Percentiles rank a stretch among this genome's conserved stretches.
Evolutionary conservation across 2,888 invertebrate species (phyloP).

Genomic region (Tetragonula carbonaria): DNA sequence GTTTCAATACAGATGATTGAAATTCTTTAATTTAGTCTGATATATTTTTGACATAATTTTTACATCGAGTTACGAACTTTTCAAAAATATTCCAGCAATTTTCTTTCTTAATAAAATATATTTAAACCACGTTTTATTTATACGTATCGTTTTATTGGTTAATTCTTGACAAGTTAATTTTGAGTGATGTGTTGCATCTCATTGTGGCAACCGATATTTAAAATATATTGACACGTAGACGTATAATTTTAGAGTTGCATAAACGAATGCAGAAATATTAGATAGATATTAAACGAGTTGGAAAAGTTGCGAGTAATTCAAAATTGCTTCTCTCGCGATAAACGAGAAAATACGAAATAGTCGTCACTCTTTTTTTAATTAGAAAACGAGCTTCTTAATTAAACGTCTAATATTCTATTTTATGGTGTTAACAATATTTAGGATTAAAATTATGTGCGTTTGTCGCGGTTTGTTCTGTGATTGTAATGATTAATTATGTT

Average conservation of each 20-base stretch:
- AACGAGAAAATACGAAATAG: background rate
- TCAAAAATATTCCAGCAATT: too few species aligned
- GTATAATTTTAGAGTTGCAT: too few species aligned
- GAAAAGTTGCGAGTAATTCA: background rate
- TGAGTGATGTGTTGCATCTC: too few species aligned
- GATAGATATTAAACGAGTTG: background rate
- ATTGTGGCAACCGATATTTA: background rate
- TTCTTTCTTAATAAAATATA: too few species aligned
- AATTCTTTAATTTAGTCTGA: too few species aligned
- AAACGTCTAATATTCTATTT: background rate
- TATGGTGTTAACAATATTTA: background rate
- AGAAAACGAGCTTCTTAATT: background rate
- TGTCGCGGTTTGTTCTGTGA: background rate
- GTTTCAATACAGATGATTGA: background rate
- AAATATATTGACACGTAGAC: background rate
- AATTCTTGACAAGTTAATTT: background rate
- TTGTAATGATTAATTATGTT: slow-evolving; percentile 1
- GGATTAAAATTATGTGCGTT: background rate
- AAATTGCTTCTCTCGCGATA: background rate
- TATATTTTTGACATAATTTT: too few species aligned
- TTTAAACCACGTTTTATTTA: too few species aligned
- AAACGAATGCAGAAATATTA: too few species aligned
- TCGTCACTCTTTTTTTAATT: background rate
- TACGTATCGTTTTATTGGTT: background rate
- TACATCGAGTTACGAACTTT: too few species aligned